Evolutionary conservation across 2,888 invertebrate genomes (phyloP), one percentile per base, ranked within the genome.

Genomic region (Ornithoptera alexandrae): DNA sequence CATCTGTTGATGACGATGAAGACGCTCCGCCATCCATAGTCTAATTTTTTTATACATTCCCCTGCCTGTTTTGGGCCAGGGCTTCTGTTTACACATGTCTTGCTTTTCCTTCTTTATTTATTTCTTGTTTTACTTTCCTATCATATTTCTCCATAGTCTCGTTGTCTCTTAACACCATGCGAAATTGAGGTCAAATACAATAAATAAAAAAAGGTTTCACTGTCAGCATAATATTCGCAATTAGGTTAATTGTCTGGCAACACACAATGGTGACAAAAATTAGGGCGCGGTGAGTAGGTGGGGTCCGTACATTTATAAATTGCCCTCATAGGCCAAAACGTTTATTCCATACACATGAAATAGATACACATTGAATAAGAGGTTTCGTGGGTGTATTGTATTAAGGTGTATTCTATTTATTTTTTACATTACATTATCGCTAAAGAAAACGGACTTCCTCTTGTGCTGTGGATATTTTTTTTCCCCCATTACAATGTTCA

Each of bases 281-380:
- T 70, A 66, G 70, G 70, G 70, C 66, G 59, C 50, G 70, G 50
- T 24, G 62, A 62, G 62, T 70, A 53, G 66, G 66, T 62, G 53
- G 62, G 70, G 36, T 39, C 58, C 50, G 66, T 50, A 57, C 56
- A 46, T 70, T 62, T 66, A 30, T 53, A 63, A 68, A 64, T 68
- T 68, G 68, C 67, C 20, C 42, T 68, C 60, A 24, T 24, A 69
- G 22, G 58, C 30, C 20, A 53, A 66, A 67, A 61, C 46, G 67
- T 50, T 67, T 30, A 61, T 53, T 53, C 39, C 20, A 53, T 50
- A 30, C 59, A 67, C 60, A 61, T 65, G 61, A 62, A 65, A 61
- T 65, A 56, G 20, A 61, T 56, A 57, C 56, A 20, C 42, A 57
- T 69, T 59, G 53, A 61, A 65, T n/a, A 36, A 58, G 57, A 39